Conservation (phyloP, 2,113 vertebrate species). For the Cebus imitator region DNA sequence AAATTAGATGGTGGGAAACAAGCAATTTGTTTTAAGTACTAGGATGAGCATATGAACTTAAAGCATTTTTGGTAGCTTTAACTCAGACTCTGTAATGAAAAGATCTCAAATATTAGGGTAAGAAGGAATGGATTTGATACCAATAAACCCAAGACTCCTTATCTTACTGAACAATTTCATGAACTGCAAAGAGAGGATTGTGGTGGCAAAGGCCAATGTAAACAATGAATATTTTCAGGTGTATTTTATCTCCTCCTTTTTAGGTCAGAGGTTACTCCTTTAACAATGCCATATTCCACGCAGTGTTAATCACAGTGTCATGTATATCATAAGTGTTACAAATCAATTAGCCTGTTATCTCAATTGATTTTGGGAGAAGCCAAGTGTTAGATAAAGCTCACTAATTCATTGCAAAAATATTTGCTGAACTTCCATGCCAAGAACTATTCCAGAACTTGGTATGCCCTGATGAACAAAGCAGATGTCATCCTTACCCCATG, state of each 20-base stretch:
- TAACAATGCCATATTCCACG: neutral
- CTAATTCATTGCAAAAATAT: constrained; percentile 15
- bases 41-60: neutral
- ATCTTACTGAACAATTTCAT: neutral
- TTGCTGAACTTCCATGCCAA: neutral
- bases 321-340: neutral
- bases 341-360: neutral
- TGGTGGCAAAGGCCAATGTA: neutral
- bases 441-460: neutral
- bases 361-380: neutral
- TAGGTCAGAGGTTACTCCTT: neutral
- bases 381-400: neutral
- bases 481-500: neutral
- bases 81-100: neutral
- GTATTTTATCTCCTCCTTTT: neutral
- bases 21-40: neutral
- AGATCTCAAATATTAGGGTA: neutral
- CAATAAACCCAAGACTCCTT: neutral
- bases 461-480: neutral
- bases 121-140: neutral
- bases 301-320: neutral
- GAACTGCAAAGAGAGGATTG: neutral
- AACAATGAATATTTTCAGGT: neutral
- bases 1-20: neutral
- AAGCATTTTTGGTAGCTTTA: neutral